These are phyloP conservation scores for Podarcis siculus DNA, from an alignment of 2,797 vertebrate species.

Conservation along the genomic window DNA sequence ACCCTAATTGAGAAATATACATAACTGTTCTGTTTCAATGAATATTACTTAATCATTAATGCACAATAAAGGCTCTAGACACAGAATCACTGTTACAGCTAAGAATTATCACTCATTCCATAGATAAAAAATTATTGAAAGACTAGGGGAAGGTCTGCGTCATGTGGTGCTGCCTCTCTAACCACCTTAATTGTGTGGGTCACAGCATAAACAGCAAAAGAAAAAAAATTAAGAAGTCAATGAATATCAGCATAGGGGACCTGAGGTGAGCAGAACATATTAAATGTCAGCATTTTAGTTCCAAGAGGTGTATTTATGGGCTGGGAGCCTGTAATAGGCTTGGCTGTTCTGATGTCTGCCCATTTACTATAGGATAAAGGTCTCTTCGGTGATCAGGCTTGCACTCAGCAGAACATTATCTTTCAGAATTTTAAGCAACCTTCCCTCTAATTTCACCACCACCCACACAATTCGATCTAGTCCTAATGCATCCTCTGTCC, in stretches of 20 bases:
- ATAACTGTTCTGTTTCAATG: not conserved
- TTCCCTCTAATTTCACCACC: slow-evolving; percentile 15
- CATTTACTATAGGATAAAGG: not conserved
- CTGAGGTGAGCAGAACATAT: slow-evolving; percentile 39
- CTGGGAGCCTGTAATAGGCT: not conserved
- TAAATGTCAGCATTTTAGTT: slow-evolving; percentile 38
- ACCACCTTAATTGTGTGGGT: not conserved
- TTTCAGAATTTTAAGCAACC: slow-evolving; percentile 9
- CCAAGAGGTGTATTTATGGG: slow-evolving; percentile 49
- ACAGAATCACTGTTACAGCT: not conserved
- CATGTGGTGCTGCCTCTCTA: not conserved
- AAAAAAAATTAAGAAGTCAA: not conserved
- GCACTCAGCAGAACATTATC: slow-evolving; percentile 10
- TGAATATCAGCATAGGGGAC: slow-evolving; percentile 51
- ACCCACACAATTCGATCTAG: not conserved
- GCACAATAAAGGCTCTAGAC: not conserved
- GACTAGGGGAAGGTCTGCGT: not conserved
- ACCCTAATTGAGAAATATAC: not conserved
- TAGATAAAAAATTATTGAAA: not conserved
- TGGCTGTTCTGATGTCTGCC: not conserved
- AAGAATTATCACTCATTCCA: not conserved
- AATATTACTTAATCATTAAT: not conserved
- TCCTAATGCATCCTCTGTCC: not conserved
- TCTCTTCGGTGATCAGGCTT: not conserved
- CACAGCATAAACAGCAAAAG: not conserved